Base-by-base conservation (phyloP, 92 coral and sea anemone species). In the Diadumene lineata region DNA sequence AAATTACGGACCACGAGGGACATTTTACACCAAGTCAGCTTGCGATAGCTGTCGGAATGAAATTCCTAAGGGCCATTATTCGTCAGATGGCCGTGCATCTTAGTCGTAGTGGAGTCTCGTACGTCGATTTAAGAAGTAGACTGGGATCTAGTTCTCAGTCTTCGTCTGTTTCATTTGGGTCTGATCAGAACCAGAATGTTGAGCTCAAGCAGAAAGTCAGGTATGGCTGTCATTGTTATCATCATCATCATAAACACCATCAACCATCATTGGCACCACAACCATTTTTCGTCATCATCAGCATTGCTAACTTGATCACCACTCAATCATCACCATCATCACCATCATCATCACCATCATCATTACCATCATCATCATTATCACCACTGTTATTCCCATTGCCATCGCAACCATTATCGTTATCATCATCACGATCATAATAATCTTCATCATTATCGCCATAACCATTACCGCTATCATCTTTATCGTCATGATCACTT, bases 81-180 rank as follows among this genome's bases (percentile, higher is more conserved):
- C 89, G 97, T 16, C 97, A 92, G 73, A 77, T 92, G 89, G 83
- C 94, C 0, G 85, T 89, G 1, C 94, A 89, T 56, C 92, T 92
- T 21, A 92, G 97, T 38, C 85, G 92, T 56, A 85, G 89, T 73
- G 88, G 92, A 19, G 67, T 92, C 66, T 89, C 97, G 6, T 92
- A 89, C 65, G 91, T 89, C 22, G 94, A 92, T 33, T 82, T 92
- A 63, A 79, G 92, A 29, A 83, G 87, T 30, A 75, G 89, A n/a
- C 77, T 89, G n/a, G 93, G 89, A 11, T 78, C 86, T 23, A 76
- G 70, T 55, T 46, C 81, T 29, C 79, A 82, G 67, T 51, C 86
- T 10, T 56, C 86, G 26, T 51, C 84, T 1, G 31, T 34, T 34
- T 51, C 70, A 44, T 65, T 68, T 11, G 79, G 90, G 51, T 78